These are phyloP conservation scores for Cosmorhoe ocellata DNA, from an alignment of 2,888 invertebrate genomes.

Conservation along the genomic window DNA sequence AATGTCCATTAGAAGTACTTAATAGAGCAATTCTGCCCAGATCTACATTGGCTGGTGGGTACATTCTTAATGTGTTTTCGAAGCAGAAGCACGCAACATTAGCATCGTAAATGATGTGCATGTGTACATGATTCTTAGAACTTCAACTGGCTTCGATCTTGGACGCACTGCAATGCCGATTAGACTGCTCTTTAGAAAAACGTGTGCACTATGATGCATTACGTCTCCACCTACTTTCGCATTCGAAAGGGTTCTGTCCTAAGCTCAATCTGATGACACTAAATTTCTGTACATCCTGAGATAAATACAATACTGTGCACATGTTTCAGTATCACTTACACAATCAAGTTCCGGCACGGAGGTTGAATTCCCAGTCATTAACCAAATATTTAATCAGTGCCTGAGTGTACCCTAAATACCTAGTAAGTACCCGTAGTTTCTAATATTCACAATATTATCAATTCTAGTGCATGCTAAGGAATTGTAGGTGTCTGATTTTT, in stretches of 20 bases:
- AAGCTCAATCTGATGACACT: slow-evolving; percentile 12
- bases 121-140: slow-evolving; percentile 29
- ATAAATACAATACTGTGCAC: neutral
- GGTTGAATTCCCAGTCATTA: neutral
- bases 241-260: slow-evolving; percentile 12
- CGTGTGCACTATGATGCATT: slow-evolving; percentile 3
- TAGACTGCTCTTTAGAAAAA: slow-evolving; percentile 12
- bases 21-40: slow-evolving; percentile 52
- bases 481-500: no score
- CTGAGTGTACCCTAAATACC: no score
- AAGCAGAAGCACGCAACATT: slow-evolving; percentile 54
- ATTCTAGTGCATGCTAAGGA: no score
- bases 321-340: no score
- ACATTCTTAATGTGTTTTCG: slow-evolving; percentile 45
- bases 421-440: no score
- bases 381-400: no score
- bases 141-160: slow-evolving; percentile 28
- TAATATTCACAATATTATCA: no score
- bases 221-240: slow-evolving; percentile 9
- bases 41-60: slow-evolving; percentile 39
- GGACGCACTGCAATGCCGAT: slow-evolving; percentile 21
- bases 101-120: slow-evolving; percentile 56
- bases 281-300: neutral
- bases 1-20: slow-evolving; percentile 37
- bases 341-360: neutral